These are phyloP conservation scores for Zaprionus taronus DNA, from an alignment of 1,140 invertebrate genomes.

Conservation along the genomic window DNA sequence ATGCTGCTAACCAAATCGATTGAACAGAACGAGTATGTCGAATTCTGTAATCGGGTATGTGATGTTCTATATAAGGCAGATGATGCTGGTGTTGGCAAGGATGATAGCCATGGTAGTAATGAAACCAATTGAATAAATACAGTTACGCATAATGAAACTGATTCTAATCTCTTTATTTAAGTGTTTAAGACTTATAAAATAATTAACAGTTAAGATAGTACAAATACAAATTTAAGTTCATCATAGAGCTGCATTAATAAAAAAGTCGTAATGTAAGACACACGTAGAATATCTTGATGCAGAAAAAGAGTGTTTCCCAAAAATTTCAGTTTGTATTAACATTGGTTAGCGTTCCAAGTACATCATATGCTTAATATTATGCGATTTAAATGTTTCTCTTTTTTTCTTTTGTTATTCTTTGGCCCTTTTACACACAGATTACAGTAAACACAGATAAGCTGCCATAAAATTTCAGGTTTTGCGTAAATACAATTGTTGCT, in stretches of 20 bases:
- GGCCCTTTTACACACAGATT: conserved; percentile 43
- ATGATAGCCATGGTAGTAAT: conserved; percentile 8
- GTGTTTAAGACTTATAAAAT: conserved; percentile 65
- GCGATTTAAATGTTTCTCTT: conserved; percentile 23
- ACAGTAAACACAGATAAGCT: conserved; percentile 30
- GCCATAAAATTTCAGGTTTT: conserved; percentile 18
- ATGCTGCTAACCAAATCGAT: conserved; percentile 42
- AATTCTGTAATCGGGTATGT: conserved; percentile 62
- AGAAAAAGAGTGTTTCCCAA: conserved; percentile 46
- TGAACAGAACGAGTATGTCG: conserved; percentile 36
- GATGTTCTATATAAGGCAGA: conserved; percentile 58
- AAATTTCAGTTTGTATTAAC: conserved; percentile 58
- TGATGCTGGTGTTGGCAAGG: conserved; percentile 1
- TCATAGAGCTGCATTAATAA: conserved; percentile 54
- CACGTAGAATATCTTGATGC: conserved; percentile 65
- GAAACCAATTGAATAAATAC: background rate
- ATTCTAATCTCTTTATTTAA: conserved; percentile 69
- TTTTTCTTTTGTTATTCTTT: conserved; percentile 29
- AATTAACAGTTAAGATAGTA: conserved; percentile 72
- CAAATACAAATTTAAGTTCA: conserved; percentile 63
- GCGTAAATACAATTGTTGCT: conserved; percentile 35
- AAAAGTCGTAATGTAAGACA: conserved; percentile 67
- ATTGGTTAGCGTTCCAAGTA: conserved; percentile 12
- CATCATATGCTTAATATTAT: conserved; percentile 19
- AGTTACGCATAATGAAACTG: conserved; percentile 33